Conservation (phyloP, 1,140 invertebrate genomes). For the Ericerus pela region DNA sequence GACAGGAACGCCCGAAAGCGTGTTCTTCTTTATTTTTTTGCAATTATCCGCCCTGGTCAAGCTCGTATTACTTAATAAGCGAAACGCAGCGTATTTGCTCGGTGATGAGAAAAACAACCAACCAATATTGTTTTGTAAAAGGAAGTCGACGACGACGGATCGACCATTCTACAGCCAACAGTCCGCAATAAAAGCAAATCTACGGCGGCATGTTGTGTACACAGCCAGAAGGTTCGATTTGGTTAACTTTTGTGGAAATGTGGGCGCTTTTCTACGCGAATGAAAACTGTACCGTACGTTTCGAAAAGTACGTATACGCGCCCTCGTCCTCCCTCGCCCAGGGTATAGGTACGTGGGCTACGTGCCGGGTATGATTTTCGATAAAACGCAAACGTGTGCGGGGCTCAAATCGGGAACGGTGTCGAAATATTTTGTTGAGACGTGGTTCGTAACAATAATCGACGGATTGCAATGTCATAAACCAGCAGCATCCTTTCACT, state of each 20-base stretch:
- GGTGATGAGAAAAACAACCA: conserved; percentile 10
- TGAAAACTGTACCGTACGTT: neutral
- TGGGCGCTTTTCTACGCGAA: conserved; percentile 7
- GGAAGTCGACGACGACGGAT: conserved; percentile 6
- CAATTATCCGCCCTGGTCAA: too few relatives aligned
- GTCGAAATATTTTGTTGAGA: too few relatives aligned
- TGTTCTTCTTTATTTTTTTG: too few relatives aligned
- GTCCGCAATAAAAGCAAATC: conserved; percentile 8
- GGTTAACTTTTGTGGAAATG: conserved; percentile 8
- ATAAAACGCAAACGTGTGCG: too few relatives aligned
- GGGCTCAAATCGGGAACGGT: too few relatives aligned
- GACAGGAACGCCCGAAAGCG: too few relatives aligned
- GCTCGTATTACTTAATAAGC: conserved; percentile 5
- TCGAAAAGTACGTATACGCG: neutral
- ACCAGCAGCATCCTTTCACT: too few relatives aligned
- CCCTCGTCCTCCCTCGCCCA: too few relatives aligned
- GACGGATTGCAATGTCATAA: too few relatives aligned
- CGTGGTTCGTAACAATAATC: too few relatives aligned
- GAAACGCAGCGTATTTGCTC: conserved; percentile 2
- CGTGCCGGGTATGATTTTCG: too few relatives aligned
- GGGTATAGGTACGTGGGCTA: too few relatives aligned
- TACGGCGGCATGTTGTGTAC: conserved; percentile 4
- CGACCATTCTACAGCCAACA: conserved; percentile 4
- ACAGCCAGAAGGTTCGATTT: conserved; percentile 10
- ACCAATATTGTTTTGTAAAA: conserved; percentile 9